phyloP scores from a whole-genome alignment of 1,140 invertebrate species.

The Maniola jurtina region DNA sequence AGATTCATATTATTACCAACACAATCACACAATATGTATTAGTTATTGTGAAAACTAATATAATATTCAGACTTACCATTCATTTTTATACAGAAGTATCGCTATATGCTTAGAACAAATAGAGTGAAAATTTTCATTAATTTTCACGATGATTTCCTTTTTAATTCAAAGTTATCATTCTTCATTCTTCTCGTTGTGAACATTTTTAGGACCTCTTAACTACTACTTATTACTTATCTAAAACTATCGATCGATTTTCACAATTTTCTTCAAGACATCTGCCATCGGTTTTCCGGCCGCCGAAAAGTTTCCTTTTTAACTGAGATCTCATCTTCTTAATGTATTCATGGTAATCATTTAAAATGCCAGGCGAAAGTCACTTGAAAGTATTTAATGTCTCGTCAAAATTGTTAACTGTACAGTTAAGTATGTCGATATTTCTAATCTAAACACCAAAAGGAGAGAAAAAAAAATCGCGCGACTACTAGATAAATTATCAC shows the following conservation, averaged over 20 bases:
- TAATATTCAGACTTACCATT: conserved; percentile 46
- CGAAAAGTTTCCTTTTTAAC: not conserved
- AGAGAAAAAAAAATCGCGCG: conserved; percentile 55
- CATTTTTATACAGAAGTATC: conserved; percentile 34
- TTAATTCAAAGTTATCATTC: conserved; percentile 20
- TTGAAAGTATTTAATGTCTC: conserved; percentile 18
- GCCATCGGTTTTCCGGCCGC: conserved; percentile 1
- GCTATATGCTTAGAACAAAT: conserved; percentile 17
- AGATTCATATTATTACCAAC: too few species aligned
- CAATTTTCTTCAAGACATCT: not conserved
- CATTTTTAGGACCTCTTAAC: conserved; percentile 22
- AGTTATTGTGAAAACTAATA: not conserved
- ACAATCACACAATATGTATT: too few species aligned
- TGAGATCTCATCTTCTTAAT: conserved; percentile 27
- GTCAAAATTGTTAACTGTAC: conserved; percentile 42
- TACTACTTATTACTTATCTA: not conserved
- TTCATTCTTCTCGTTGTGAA: conserved; percentile 18
- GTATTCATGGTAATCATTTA: conserved; percentile 5
- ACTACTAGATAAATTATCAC: conserved; percentile 61
- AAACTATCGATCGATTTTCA: conserved; percentile 5
- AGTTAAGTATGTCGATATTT: conserved; percentile 42
- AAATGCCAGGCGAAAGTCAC: conserved; percentile 12
- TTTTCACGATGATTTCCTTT: conserved; percentile 51
- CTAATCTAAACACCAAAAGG: conserved; percentile 61
- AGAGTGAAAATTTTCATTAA: conserved; percentile 53